Evolutionary conservation across 2,888 invertebrate species (phyloP).

Genomic region (Spisula solida): DNA sequence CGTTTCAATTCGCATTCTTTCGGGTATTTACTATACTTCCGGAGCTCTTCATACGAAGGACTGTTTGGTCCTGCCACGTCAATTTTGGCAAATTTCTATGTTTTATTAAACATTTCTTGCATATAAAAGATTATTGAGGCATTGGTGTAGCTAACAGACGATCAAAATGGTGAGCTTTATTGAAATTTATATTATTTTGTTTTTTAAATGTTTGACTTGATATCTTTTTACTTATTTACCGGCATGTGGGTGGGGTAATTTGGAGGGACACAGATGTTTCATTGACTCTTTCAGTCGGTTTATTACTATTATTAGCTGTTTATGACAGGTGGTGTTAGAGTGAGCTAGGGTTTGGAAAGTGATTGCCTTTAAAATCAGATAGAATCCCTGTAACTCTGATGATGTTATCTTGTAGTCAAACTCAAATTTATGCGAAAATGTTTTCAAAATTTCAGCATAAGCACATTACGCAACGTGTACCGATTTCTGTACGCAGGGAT

Average conservation of each 20-base stretch:
- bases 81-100: conserved; percentile 38
- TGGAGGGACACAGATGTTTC: background rate
- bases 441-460: too few species aligned
- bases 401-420: too few species aligned
- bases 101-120: background rate
- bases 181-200: background rate
- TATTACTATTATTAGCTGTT: too few species aligned
- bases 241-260: conserved; percentile 30
- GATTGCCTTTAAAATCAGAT: too few species aligned
- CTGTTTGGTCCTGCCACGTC: conserved; percentile 55
- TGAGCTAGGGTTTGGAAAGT: too few species aligned
- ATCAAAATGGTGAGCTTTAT: background rate
- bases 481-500: too few species aligned
- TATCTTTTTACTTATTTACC: background rate
- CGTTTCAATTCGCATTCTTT: background rate
- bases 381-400: too few species aligned
- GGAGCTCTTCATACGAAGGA: conserved; percentile 37
- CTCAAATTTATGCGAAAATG: too few species aligned
- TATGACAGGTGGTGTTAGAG: too few species aligned
- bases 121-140: background rate
- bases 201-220: background rate
- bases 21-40: background rate
- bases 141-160: background rate
- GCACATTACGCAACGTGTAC: too few species aligned
- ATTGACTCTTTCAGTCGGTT: too few species aligned